Percentiles rank a stretch among this genome's conserved stretches.
Conservation (phyloP, 1,140 invertebrate genomes). For the Lucilia cuprina region DNA sequence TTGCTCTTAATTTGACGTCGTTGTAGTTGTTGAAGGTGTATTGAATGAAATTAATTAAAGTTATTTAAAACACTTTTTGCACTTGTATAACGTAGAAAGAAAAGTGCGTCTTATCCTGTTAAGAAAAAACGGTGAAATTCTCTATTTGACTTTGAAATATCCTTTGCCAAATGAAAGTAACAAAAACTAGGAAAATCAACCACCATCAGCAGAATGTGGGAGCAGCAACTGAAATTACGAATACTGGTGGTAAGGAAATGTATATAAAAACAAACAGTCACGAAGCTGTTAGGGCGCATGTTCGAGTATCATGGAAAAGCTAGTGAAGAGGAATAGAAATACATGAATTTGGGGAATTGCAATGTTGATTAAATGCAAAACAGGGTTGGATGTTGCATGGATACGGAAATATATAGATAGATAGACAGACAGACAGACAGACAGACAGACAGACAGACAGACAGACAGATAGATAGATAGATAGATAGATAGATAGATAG, state of each 20-base stretch:
- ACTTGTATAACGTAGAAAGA: not conserved
- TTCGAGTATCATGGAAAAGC: not conserved
- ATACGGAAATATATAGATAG: no score
- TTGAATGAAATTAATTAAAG: not conserved
- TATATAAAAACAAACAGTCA: slow-evolving; percentile 14
- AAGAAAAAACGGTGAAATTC: slow-evolving; percentile 16
- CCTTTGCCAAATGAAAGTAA: slow-evolving; percentile 32
- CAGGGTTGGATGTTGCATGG: not conserved
- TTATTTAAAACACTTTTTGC: not conserved
- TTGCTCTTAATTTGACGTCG: no score
- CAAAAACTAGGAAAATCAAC: not conserved
- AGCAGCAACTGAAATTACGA: not conserved
- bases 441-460: no score
- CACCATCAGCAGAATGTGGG: not conserved
- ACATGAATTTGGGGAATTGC: no score
- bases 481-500: no score
- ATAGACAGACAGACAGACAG: no score
- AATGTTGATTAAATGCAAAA: not conserved
- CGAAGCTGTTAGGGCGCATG: not conserved
- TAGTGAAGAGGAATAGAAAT: not conserved
- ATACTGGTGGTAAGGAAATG: not conserved
- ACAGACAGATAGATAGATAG: no score
- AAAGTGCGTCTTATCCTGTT: not conserved
- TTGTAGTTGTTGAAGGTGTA: not conserved
- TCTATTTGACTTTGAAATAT: slow-evolving; percentile 40